A percentile compares a stretch with the other conserved stretches of the same genome.
These are phyloP conservation scores for Ctenomys sociabilis DNA, from an alignment of 2,113 vertebrate genomes.

Conservation along the genomic window DNA sequence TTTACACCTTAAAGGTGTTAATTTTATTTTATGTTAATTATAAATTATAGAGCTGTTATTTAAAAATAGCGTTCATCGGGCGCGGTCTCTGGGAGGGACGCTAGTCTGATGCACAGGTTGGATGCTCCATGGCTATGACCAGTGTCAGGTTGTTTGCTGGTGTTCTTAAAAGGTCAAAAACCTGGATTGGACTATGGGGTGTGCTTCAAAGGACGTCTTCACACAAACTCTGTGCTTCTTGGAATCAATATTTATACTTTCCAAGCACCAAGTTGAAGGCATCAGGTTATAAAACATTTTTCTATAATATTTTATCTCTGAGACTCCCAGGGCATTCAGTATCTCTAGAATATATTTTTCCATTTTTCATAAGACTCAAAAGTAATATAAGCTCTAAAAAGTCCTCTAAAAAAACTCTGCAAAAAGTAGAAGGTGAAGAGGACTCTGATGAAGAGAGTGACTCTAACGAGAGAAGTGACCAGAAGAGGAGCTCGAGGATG, in stretches of 20 bases:
- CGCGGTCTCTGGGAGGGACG: too few relatives aligned
- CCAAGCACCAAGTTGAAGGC: constrained; percentile 77
- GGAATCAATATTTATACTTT: constrained; percentile 78
- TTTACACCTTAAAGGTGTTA: background rate
- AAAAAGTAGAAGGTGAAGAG: constrained; percentile 86
- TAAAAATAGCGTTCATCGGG: too few relatives aligned
- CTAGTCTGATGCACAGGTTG: too few relatives aligned
- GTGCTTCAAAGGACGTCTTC: constrained; percentile 80
- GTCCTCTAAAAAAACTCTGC: constrained; percentile 72
- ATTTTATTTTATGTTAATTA: constrained; percentile 56
- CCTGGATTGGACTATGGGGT: constrained; percentile 83
- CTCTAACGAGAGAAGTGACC: constrained; percentile 83
- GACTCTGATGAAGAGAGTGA: constrained; percentile 83
- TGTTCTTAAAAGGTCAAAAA: constrained; percentile 82
- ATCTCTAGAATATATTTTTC: constrained; percentile 76
- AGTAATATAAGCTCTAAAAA: constrained; percentile 90
- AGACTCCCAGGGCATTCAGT: constrained; percentile 75
- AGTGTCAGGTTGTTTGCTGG: constrained; percentile 79
- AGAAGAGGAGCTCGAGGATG: constrained; percentile 89
- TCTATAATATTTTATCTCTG: constrained; percentile 74
- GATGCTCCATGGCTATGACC: constrained; percentile 85
- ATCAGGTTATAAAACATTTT: constrained; percentile 72
- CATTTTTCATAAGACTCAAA: constrained; percentile 89
- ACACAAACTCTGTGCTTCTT: constrained; percentile 72
- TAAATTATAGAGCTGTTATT: constrained; percentile 34